These are phyloP conservation scores for Danio kyathit DNA, from an alignment of 2,797 vertebrate genomes.

Conservation along the genomic window DNA sequence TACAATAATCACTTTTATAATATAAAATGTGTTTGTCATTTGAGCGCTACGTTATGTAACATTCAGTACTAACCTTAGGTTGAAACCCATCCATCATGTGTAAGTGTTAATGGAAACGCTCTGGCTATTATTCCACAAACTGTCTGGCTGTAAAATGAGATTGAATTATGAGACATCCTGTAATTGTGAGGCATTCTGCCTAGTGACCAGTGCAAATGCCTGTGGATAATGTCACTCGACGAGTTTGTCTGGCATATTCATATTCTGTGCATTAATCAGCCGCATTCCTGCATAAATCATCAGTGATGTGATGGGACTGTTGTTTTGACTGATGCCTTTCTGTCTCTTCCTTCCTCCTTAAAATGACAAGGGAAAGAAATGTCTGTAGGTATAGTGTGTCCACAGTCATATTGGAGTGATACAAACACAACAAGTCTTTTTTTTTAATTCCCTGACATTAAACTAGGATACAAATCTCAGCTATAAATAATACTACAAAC, in stretches of 20 bases:
- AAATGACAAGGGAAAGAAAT: too few species aligned
- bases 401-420: too few species aligned
- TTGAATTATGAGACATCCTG: conserved; percentile 1
- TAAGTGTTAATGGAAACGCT: not conserved
- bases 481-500: too few species aligned
- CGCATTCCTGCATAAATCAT: conserved; percentile 20
- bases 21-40: conserved; percentile 5
- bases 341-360: not conserved
- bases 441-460: too few species aligned
- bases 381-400: too few species aligned
- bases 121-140: conserved; percentile 8
- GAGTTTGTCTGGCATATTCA: conserved; percentile 12
- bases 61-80: conserved; percentile 8
- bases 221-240: conserved; percentile 16
- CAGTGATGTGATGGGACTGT: conserved; percentile 34
- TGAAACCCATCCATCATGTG: conserved; percentile 12
- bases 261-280: conserved; percentile 24
- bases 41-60: not conserved
- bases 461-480: too few species aligned
- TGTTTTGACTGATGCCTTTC: conserved; percentile 10
- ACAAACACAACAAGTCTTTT: too few species aligned
- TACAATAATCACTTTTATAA: not conserved
- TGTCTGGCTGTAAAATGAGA: not conserved
- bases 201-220: conserved; percentile 14
- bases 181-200: conserved; percentile 2